Conservation (phyloP, 2,113 vertebrate species). For the Muscicapa adusta region DNA sequence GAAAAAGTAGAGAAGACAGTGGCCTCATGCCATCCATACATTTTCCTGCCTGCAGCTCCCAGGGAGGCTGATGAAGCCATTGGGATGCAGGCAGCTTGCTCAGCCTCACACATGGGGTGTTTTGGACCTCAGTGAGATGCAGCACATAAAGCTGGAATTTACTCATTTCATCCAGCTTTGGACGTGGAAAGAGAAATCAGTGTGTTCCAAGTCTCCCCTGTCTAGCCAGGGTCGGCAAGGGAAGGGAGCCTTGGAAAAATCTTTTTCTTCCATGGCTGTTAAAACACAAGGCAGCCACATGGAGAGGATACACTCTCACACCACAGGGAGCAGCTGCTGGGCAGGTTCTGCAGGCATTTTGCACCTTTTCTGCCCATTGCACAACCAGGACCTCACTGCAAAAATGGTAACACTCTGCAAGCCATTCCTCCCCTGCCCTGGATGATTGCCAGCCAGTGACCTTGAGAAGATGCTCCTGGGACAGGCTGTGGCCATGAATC, state of each 20-base stretch:
- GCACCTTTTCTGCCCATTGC: not conserved
- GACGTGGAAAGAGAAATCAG: not conserved
- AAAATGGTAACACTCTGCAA: not conserved
- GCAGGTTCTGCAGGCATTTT: not conserved
- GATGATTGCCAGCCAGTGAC: not conserved
- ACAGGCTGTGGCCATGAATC: not conserved
- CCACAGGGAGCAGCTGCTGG: not conserved
- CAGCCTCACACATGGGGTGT: not conserved
- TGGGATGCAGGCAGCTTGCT: not conserved
- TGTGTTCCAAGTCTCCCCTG: not conserved
- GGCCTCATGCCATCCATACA: rapidly evolving
- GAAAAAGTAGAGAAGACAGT: not conserved
- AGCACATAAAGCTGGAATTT: not conserved
- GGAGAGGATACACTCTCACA: not conserved
- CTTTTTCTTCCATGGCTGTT: not conserved
- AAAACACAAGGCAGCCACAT: not conserved
- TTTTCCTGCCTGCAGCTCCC: not conserved
- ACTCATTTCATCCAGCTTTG: not conserved
- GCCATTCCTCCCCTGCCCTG: not conserved
- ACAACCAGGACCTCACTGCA: not conserved
- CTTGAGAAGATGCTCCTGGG: not conserved
- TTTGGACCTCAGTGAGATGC: not conserved
- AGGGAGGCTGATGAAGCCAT: not conserved
- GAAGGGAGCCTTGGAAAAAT: not conserved
- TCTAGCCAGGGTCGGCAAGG: not conserved